These are phyloP conservation scores for Macrophya annulata DNA, from an alignment of 2,888 invertebrate genomes.

Conservation along the genomic window DNA sequence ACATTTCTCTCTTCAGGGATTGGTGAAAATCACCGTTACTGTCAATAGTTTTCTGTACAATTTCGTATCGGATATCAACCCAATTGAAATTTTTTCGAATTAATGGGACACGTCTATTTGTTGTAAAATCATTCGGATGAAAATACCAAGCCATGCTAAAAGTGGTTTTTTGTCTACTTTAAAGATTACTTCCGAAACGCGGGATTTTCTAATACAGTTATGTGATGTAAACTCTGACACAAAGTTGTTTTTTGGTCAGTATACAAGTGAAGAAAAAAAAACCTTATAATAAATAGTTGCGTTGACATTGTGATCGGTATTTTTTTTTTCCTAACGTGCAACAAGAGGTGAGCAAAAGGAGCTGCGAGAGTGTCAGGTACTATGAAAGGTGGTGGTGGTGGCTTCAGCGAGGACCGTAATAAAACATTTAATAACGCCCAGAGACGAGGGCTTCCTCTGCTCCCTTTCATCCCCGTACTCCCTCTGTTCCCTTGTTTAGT, in stretches of 20 bases:
- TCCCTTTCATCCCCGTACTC: constrained; percentile 14
- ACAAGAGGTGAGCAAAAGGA: background rate
- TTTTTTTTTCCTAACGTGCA: constrained; percentile 11
- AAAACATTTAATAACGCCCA: constrained; percentile 67
- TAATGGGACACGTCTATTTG: background rate
- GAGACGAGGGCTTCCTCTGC: constrained; percentile 46
- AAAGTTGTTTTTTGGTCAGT: background rate
- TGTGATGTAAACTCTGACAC: background rate
- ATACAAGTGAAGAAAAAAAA: background rate
- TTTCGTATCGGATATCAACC: background rate
- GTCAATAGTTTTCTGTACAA: background rate
- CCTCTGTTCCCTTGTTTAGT: constrained; percentile 39
- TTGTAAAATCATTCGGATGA: background rate
- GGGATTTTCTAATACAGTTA: too few species aligned
- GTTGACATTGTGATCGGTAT: constrained; percentile 3
- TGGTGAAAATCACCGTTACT: background rate
- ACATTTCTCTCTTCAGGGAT: background rate
- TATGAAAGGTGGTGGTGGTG: constrained; percentile 24
- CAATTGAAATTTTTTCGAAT: background rate
- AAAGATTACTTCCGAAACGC: too few species aligned
- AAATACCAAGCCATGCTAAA: background rate
- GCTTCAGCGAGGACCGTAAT: constrained; percentile 62
- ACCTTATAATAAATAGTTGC: background rate
- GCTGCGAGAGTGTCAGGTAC: constrained; percentile 41
- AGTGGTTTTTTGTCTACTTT: background rate